A percentile compares a stretch with the other conserved stretches of the same genome.
These are phyloP conservation scores for Callipepla squamata DNA, from an alignment of 2,113 vertebrate species.

Conservation along the genomic window DNA sequence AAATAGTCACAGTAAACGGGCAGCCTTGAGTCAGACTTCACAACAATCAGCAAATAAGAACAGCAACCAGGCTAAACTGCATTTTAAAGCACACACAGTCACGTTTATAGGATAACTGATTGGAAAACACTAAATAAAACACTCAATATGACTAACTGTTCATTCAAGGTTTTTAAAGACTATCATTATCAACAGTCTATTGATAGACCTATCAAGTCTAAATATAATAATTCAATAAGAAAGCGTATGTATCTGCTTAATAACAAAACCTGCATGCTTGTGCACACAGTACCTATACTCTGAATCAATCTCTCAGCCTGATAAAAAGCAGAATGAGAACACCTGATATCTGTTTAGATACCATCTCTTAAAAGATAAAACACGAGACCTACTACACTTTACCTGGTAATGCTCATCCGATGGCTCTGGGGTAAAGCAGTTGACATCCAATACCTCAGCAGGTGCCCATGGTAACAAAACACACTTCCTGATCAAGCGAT, in stretches of 20 bases:
- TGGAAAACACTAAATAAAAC: not conserved
- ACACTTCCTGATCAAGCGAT: conserved; percentile 86
- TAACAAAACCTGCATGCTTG: too few relatives aligned
- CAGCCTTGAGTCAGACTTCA: not conserved
- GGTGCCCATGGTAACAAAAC: conserved; percentile 88
- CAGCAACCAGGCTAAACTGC: not conserved
- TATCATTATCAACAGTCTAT: not conserved
- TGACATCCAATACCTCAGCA: conserved; percentile 75
- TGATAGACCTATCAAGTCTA: too few relatives aligned
- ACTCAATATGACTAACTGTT: not conserved
- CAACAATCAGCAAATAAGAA: not conserved
- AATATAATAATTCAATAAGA: too few relatives aligned
- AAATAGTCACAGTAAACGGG: not conserved
- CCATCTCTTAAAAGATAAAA: not conserved
- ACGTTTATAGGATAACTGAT: not conserved
- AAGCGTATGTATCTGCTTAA: too few relatives aligned
- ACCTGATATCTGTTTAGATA: not conserved
- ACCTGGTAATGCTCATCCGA: conserved; percentile 89
- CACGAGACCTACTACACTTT: not conserved
- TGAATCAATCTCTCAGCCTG: not conserved
- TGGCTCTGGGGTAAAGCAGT: conserved; percentile 81
- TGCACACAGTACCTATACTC: not conserved
- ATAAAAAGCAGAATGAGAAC: not conserved
- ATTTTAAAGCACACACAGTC: not conserved
- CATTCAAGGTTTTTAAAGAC: not conserved